Evolutionary conservation across 2,113 vertebrate species (phyloP).

Genomic region (Leptocoma aspasia): DNA sequence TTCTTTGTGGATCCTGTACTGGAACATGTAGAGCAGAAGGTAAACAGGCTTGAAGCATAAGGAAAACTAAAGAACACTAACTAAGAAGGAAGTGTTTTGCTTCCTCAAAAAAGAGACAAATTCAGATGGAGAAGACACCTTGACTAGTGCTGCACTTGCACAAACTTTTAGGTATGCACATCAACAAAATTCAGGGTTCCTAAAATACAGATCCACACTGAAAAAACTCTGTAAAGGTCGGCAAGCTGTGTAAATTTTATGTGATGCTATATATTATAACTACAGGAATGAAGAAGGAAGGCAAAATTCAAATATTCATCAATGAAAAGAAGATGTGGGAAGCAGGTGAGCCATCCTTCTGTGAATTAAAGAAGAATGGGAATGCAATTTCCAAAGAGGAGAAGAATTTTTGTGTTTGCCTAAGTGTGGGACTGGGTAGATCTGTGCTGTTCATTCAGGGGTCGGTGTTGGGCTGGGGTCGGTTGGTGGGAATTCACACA

Average conservation of each 20-base stretch:
- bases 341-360: neutral
- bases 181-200: neutral
- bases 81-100: neutral
- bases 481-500: accelerated
- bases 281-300: neutral
- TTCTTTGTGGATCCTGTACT: neutral
- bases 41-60: neutral
- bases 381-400: neutral
- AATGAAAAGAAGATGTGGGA: neutral
- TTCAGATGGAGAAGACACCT: neutral
- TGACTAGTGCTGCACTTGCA: neutral
- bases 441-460: neutral
- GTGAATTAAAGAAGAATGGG: neutral
- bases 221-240: neutral
- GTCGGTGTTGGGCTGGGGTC: accelerated
- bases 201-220: neutral
- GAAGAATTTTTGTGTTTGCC: neutral
- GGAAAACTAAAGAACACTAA: neutral
- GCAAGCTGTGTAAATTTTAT: neutral
- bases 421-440: neutral
- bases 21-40: neutral
- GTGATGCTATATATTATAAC: neutral
- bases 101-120: neutral
- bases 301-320: neutral
- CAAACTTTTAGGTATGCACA: neutral